phyloP scores from a whole-genome alignment of 1,140 invertebrate genomes.

The Heliconius melpomene region DNA sequence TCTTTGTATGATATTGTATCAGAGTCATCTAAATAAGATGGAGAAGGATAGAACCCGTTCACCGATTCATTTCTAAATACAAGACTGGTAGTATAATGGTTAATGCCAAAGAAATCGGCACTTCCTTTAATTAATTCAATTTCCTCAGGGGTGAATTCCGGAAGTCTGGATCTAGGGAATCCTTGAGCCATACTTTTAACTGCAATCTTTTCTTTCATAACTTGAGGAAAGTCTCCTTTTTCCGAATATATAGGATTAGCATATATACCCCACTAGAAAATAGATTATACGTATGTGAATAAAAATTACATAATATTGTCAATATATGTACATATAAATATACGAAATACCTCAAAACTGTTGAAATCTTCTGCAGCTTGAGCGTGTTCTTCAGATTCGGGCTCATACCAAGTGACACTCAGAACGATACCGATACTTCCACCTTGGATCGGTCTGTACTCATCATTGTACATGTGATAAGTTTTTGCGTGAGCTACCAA shows the following conservation, averaged over 20 bases:
- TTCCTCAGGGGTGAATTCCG: slow-evolving; percentile 64
- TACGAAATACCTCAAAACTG: too few species aligned
- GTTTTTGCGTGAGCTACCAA: slow-evolving; percentile 66
- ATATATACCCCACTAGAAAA: slow-evolving; percentile 55
- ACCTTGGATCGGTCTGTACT: slow-evolving; percentile 53
- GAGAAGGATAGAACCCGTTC: too few species aligned
- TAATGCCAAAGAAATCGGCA: slow-evolving; percentile 83
- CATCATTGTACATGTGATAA: slow-evolving; percentile 82
- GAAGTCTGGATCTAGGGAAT: slow-evolving; percentile 57
- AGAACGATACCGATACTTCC: slow-evolving; percentile 81
- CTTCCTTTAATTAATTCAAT: slow-evolving; percentile 59
- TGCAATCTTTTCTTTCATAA: slow-evolving; percentile 80
- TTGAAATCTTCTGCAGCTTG: too few species aligned
- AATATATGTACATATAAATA: too few species aligned
- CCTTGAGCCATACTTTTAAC: slow-evolving; percentile 77
- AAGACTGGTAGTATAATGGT: slow-evolving; percentile 73
- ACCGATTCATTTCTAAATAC: slow-evolving; percentile 37
- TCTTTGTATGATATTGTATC: too few species aligned
- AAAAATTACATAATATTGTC: too few species aligned
- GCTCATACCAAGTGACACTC: slow-evolving; percentile 74
- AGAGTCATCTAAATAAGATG: too few species aligned
- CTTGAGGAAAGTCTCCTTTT: slow-evolving; percentile 82
- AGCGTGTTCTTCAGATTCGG: slow-evolving; percentile 53
- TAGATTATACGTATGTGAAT: background rate
- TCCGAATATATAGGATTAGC: slow-evolving; percentile 81